phyloP scores from a whole-genome alignment of 2,888 invertebrate genomes.

The Watsonalla cultraria region DNA sequence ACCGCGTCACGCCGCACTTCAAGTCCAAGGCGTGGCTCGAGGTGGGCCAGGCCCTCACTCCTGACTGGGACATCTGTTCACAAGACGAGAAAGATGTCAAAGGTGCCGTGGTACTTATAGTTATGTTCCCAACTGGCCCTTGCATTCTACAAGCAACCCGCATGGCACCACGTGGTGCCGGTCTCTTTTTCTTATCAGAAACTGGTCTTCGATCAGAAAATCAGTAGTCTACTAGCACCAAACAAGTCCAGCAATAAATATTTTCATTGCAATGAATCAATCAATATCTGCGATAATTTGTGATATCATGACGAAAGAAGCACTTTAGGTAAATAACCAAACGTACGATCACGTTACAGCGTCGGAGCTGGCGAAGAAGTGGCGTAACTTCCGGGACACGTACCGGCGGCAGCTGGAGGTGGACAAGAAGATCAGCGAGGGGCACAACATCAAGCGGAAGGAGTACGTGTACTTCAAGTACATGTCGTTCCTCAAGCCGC shows the following conservation, averaged over 20 bases:
- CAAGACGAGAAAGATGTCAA: constrained; percentile 21
- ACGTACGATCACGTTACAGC: too few species aligned
- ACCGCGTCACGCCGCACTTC: constrained; percentile 26
- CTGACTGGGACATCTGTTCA: constrained; percentile 25
- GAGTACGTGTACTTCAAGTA: constrained; percentile 42
- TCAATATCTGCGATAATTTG: constrained; percentile 19
- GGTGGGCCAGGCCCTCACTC: constrained; percentile 29
- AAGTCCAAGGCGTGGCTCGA: constrained; percentile 35
- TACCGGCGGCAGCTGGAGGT: constrained; percentile 33
- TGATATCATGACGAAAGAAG: too few species aligned
- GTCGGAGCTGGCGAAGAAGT: constrained; percentile 31
- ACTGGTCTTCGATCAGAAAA: too few species aligned
- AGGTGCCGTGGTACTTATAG: constrained; percentile 13
- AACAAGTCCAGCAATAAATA: too few species aligned
- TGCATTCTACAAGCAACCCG: too few species aligned
- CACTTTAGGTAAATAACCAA: too few species aligned
- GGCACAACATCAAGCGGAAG: constrained; percentile 24
- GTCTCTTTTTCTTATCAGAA: too few species aligned
- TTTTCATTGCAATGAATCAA: not conserved
- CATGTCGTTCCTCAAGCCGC: constrained; percentile 38
- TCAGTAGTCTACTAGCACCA: too few species aligned
- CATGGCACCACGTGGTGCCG: too few species aligned
- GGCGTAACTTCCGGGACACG: constrained; percentile 45
- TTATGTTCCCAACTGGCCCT: not conserved
- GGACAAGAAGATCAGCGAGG: constrained; percentile 27